phyloP scores from a whole-genome alignment of 2,797 vertebrate genomes.

The Morelia viridis region DNA sequence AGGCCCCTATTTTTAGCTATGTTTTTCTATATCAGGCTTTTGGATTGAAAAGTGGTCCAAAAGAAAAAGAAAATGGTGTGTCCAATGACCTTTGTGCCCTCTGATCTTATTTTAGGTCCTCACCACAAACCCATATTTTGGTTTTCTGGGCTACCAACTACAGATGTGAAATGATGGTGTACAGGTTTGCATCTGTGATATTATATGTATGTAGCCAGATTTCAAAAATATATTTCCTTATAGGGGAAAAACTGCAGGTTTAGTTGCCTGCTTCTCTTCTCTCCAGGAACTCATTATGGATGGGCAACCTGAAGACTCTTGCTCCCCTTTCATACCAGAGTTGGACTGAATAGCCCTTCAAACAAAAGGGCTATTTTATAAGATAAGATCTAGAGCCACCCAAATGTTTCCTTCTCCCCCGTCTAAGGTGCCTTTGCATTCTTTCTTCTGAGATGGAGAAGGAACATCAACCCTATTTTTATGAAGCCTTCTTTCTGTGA shows the following conservation, averaged over 20 bases:
- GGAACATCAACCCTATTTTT: background rate
- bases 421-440: background rate
- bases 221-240: background rate
- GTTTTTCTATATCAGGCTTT: background rate
- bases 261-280: background rate
- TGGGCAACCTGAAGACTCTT: background rate
- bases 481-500: background rate
- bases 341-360: background rate
- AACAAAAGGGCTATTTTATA: background rate
- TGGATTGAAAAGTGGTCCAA: background rate
- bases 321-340: background rate
- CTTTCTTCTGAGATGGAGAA: background rate
- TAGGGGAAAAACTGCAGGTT: background rate
- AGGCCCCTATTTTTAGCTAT: background rate
- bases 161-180: background rate
- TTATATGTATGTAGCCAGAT: background rate
- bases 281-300: background rate
- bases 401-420: background rate
- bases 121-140: background rate
- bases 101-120: background rate
- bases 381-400: background rate
- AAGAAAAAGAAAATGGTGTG: background rate
- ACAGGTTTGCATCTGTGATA: background rate
- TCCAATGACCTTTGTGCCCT: background rate
- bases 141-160: background rate